Evolutionary conservation across 1,140 invertebrate species (phyloP).

Genomic region (Cotesia glomerata): DNA sequence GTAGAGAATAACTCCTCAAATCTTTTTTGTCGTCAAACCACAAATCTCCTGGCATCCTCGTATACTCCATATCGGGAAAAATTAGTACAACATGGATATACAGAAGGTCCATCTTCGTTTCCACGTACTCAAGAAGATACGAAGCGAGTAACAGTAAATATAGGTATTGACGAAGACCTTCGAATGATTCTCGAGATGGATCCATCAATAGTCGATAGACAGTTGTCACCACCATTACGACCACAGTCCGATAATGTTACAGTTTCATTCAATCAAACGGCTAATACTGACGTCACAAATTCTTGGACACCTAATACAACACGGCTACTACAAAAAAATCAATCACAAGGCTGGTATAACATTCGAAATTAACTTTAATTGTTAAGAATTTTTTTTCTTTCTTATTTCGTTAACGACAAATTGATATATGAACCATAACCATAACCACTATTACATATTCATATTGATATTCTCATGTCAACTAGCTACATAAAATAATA

Average conservation of each 20-base stretch:
- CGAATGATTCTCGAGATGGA: constrained; percentile 71
- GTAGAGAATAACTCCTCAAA: constrained; percentile 1
- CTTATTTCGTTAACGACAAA: neutral
- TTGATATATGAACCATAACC: neutral
- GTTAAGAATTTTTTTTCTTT: constrained; percentile 22
- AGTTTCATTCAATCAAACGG: constrained; percentile 39
- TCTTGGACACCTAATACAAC: constrained; percentile 5
- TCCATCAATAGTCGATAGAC: constrained; percentile 67
- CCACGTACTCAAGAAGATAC: constrained; percentile 10
- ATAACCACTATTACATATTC: neutral
- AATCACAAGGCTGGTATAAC: constrained; percentile 36
- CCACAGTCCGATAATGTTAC: constrained; percentile 35
- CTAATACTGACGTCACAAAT: neutral
- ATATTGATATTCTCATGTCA: neutral
- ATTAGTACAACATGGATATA: neutral
- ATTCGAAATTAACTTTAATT: constrained; percentile 30
- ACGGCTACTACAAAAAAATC: constrained; percentile 19
- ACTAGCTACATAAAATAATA: neutral
- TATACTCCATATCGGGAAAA: constrained; percentile 17
- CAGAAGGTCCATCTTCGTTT: constrained; percentile 14
- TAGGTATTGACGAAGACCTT: constrained; percentile 69
- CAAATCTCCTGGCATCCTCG: neutral
- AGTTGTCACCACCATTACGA: constrained; percentile 30
- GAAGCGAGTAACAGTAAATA: constrained; percentile 60
- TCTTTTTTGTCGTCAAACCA: constrained; percentile 7